Evolutionary conservation across 2,797 vertebrate genomes (phyloP), one percentile per base, ranked within the genome.

Genomic region (Syngnathus rostellatus): DNA sequence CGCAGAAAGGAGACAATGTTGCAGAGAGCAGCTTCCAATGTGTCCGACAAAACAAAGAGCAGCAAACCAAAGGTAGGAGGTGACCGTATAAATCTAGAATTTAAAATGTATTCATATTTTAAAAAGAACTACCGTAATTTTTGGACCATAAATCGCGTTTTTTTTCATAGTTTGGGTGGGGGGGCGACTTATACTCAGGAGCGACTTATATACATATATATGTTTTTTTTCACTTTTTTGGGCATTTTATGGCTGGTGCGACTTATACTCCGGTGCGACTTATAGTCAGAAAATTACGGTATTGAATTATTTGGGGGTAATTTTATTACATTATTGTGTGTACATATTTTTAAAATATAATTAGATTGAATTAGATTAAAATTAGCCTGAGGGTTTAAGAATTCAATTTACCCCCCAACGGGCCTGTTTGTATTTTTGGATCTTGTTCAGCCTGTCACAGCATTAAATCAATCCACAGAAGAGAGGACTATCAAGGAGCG

Each of bases 1-100:
- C 60, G 37, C 45, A 25, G 25, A 38, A 31, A 43, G 68, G 70
- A 68, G 58, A 93, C 90, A 83, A 99, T 99, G 97, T 87, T 99
- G 80, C 95, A 94, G 38, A 92, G 96, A 84, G 89, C 95, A 25
- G 89, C 93, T 39, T 99, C 97, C 63, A 98, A 94, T 1, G 93
- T 77, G 5, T 95, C 96, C 65, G 96, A 98, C 77, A 98, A 95
- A 81, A 81, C 91, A 68, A 99, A 93, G 89, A 89, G 63, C 88
- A 67, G 43, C 79, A 92, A 91, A 87, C 94, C 95, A 17, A 99
- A 98, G 96, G 97, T 99, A 94, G 81, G 93, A 73, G 40, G 21
- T 9, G 21, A 23, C 8, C 19, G 6, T 57, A 4, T 41, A 37
- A 54, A 37, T 31, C 1, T n/a, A 17, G 21, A 46, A 60, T 60